Percentiles rank a stretch among this genome's conserved stretches.
Conservation (phyloP, 2,113 vertebrate species). For the Cryptotis parvus region DNA sequence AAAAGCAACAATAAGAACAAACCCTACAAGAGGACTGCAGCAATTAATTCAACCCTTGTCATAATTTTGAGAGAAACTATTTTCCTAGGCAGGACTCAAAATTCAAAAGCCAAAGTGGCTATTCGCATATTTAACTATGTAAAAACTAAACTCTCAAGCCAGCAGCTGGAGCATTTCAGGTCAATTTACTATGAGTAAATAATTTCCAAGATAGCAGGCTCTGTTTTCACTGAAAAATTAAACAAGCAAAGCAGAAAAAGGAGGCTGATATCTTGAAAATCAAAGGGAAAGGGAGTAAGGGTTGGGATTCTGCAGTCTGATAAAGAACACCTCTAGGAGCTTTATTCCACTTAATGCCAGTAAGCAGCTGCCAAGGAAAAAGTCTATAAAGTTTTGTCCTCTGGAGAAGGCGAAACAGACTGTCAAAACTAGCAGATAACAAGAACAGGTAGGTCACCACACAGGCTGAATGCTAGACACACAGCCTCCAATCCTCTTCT, state of each 20-base stretch:
- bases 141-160: constrained; percentile 51
- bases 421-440: not conserved
- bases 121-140: not conserved
- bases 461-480: not conserved
- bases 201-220: too few species aligned
- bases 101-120: constrained; percentile 19
- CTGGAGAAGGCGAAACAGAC: not conserved
- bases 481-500: not conserved
- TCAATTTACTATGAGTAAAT: not conserved
- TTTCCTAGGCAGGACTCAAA: constrained; percentile 24
- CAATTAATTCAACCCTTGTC: constrained; percentile 26
- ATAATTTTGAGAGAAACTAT: not conserved
- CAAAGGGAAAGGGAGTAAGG: not conserved
- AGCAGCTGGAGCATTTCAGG: not conserved
- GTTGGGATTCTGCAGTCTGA: not conserved
- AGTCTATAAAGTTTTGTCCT: not conserved
- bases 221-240: not conserved
- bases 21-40: not conserved
- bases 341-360: not conserved
- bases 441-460: not conserved
- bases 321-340: not conserved
- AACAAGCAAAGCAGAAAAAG: not conserved
- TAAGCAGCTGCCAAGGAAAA: not conserved
- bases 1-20: constrained; percentile 9
- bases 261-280: not conserved